These are phyloP conservation scores for Lycopodina hypogea DNA, from an alignment of 37 sponge, comb jelly and placozoan genomes.

Conservation along the genomic window DNA sequence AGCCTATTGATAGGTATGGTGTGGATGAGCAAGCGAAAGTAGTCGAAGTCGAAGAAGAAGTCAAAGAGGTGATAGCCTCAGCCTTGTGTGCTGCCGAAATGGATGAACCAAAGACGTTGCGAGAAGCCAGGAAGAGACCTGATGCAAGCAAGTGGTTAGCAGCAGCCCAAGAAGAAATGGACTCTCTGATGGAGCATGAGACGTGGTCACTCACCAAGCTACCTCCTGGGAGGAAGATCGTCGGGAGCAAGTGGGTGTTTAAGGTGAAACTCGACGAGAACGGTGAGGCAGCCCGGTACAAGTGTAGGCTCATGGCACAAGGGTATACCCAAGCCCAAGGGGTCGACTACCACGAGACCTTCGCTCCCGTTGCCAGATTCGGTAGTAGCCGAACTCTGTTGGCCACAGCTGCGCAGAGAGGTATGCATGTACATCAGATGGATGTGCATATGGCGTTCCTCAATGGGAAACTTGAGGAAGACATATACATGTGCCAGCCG, in stretches of 20 bases:
- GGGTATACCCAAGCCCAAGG: conserved; percentile 52
- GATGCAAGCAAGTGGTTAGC: conserved; percentile 11
- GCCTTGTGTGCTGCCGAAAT: too few relatives aligned
- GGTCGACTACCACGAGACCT: conserved; percentile 50
- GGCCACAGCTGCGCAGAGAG: conserved; percentile 23
- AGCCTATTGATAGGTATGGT: too few relatives aligned
- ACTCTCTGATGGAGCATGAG: conserved; percentile 31
- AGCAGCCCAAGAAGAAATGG: conserved; percentile 7
- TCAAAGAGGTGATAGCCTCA: too few relatives aligned
- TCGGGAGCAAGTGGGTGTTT: conserved; percentile 54
- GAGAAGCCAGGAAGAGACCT: conserved; percentile 37
- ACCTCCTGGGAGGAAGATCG: conserved; percentile 25
- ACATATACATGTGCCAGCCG: conserved; percentile 57
- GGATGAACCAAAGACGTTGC: background rate
- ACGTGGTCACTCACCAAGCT: conserved; percentile 40
- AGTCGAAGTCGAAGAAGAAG: too few relatives aligned
- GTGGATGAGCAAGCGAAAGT: too few relatives aligned
- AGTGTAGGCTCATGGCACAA: conserved; percentile 52
- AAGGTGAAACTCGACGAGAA: conserved; percentile 31
- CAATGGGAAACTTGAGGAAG: conserved; percentile 49
- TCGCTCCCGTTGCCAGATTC: conserved; percentile 42
- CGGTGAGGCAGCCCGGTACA: conserved; percentile 37
- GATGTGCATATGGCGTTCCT: conserved; percentile 59
- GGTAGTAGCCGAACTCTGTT: conserved; percentile 30
- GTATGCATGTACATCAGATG: conserved; percentile 33